phyloP scores from a whole-genome alignment of 2,888 invertebrate genomes.

The Lysandra bellargus region DNA sequence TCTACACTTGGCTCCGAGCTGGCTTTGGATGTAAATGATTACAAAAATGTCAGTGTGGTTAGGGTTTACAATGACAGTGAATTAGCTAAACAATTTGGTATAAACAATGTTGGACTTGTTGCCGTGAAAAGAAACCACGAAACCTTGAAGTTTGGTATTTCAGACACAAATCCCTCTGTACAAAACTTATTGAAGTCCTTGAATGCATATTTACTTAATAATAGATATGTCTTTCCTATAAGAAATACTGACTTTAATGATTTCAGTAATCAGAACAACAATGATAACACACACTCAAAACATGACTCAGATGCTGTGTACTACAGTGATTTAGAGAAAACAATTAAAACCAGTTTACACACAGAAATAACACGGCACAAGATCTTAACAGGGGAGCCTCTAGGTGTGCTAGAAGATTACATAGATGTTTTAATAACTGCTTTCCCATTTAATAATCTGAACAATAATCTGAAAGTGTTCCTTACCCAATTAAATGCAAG shows the following conservation, averaged over 20 bases:
- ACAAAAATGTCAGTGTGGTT: conserved; percentile 79
- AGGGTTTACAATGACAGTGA: conserved; percentile 80
- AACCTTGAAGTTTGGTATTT: conserved; percentile 61
- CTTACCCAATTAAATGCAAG: conserved; percentile 82
- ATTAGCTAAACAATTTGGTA: conserved; percentile 55
- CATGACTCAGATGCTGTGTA: conserved; percentile 83
- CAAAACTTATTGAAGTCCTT: conserved; percentile 73
- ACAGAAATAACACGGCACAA: conserved; percentile 90
- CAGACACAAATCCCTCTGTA: conserved; percentile 62
- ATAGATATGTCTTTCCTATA: conserved; percentile 67
- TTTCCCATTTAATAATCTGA: conserved; percentile 85
- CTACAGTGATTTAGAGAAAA: conserved; percentile 93
- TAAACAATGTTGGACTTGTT: conserved; percentile 46
- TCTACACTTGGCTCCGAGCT: conserved; percentile 84
- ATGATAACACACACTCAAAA: conserved; percentile 40
- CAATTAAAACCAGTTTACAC: conserved; percentile 89
- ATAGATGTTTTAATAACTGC: conserved; percentile 85
- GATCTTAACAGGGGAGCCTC: conserved; percentile 84
- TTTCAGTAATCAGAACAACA: conserved; percentile 48
- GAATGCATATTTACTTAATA: conserved; percentile 72
- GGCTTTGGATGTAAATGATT: conserved; percentile 82
- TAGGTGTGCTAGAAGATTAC: conserved; percentile 87
- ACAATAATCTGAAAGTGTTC: conserved; percentile 81
- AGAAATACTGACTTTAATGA: conserved; percentile 50
- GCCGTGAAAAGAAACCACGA: conserved; percentile 64